These are phyloP conservation scores for Zaprionus tsacasi DNA, from an alignment of 1,140 invertebrate genomes.

Conservation along the genomic window DNA sequence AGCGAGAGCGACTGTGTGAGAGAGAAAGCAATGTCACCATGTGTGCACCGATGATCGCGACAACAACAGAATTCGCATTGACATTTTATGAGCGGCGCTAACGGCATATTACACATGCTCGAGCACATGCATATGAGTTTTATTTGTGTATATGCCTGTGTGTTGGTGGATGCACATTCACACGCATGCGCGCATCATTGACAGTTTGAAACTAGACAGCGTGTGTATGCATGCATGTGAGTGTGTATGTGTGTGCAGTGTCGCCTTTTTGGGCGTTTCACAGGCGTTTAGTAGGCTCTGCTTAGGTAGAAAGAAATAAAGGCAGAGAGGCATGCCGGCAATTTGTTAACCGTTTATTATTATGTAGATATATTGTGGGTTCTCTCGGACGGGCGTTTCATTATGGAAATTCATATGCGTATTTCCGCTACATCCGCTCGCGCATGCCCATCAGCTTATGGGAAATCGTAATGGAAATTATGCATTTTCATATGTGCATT, in stretches of 20 bases:
- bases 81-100: conserved; percentile 81
- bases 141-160: conserved; percentile 10
- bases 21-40: conserved; percentile 43
- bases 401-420: conserved; percentile 63
- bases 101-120: conserved; percentile 56
- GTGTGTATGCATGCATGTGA: conserved; percentile 12
- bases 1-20: not conserved
- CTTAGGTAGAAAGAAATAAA: conserved; percentile 17
- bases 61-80: conserved; percentile 56
- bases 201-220: conserved; percentile 10
- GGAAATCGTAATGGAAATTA: conserved; percentile 65
- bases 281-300: conserved; percentile 23
- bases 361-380: conserved; percentile 59
- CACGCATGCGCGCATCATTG: conserved; percentile 33
- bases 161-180: not conserved
- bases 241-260: conserved; percentile 12
- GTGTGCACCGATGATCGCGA: conserved; percentile 44
- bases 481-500: conserved; percentile 45
- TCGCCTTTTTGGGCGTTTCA: conserved; percentile 33
- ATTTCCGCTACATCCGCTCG: conserved; percentile 41
- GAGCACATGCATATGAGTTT: conserved; percentile 19
- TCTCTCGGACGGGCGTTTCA: conserved; percentile 51
- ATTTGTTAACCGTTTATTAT: conserved; percentile 45
- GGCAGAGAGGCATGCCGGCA: conserved; percentile 38
- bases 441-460: conserved; percentile 69